Evolutionary conservation across 2,113 vertebrate genomes (phyloP).

Genomic region (Protobothrops mucrosquamatus): DNA sequence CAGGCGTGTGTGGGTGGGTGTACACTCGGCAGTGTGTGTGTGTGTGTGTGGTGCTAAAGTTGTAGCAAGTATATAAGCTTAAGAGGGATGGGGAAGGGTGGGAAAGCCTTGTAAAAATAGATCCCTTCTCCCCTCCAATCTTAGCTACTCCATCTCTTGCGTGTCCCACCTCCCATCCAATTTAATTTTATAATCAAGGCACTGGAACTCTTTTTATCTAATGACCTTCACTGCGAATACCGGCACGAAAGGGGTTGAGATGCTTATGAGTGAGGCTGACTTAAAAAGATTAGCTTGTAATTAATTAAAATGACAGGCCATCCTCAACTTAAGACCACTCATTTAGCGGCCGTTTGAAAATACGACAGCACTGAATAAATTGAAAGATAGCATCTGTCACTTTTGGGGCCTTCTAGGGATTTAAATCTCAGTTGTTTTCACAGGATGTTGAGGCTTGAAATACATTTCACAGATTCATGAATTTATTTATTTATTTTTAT

Average conservation of each 20-base stretch:
- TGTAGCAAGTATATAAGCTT: slow-evolving; percentile 39
- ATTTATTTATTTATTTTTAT: no score
- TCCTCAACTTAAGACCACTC: not conserved
- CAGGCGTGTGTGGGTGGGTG: slow-evolving; percentile 36
- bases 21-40: not conserved
- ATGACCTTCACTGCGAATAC: slow-evolving; percentile 19
- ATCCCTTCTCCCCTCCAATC: slow-evolving; percentile 53
- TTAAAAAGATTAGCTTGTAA: not conserved
- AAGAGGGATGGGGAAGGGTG: slow-evolving; percentile 45
- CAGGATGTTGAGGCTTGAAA: not conserved
- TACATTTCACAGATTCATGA: not conserved
- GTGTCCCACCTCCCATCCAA: slow-evolving; percentile 41
- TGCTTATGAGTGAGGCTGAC: not conserved
- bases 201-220: slow-evolving; percentile 12
- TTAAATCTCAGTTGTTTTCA: not conserved
- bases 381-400: not conserved
- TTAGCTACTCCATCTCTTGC: slow-evolving; percentile 54
- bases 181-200: slow-evolving; percentile 51
- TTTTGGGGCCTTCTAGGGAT: not conserved
- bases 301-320: not conserved
- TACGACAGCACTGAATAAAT: not conserved
- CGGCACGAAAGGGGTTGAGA: not conserved
- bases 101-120: slow-evolving; percentile 65
- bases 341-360: not conserved
- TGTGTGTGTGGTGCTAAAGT: slow-evolving; percentile 32